Base-by-base conservation (phyloP, 2,888 invertebrate genomes). In the Entomobrya proxima region DNA sequence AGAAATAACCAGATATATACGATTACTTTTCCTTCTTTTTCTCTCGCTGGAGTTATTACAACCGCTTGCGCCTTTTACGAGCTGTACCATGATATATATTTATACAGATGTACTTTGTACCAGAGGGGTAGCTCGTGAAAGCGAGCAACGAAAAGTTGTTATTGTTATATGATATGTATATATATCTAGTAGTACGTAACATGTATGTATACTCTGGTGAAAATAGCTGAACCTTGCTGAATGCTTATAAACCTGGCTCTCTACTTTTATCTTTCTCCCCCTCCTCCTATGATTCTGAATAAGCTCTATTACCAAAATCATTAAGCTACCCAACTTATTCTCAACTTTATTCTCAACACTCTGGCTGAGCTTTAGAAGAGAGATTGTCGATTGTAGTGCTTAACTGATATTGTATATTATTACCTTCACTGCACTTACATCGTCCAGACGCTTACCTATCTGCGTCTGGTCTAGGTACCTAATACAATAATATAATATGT, bases 291-390 rank as follows among this genome's bases (percentile, higher is more conserved):
- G 44, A 67, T 67, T 67, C 55, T 76, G 76, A 83, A 83, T 83
- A 76, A 83, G 83, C 83, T 83, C 77, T 83, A 83, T 83, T 83
- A 83, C 76, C 52, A 69, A 77, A 83, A 83, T 83, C 83, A 83
- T 83, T 83, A 83, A 83, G 83, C 83, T 76, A 77, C 83, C 67
- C 75, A 76, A 82, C 82, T 75, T 64, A 50, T 75, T 82, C 69
- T 82, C 35, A 40, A 44, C 64, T 67, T 44, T 67, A 61, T 61
- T 27, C 75, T 75, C 35, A 64, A 37, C 64, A 64, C 75, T 15
- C 64, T 27, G 37, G 37, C 37, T 82, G 50, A 75, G 82, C 82
- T 82, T 82, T 74, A 75, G 82, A 75, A 64, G 47, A 82, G 64
- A 61, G 44, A 44, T 52, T 55, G 18, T 9, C 6, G 15, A 75